A percentile compares a stretch with the other conserved stretches of the same genome.
Conservation (phyloP, 2,888 invertebrate genomes). For the Molorchus minor region DNA sequence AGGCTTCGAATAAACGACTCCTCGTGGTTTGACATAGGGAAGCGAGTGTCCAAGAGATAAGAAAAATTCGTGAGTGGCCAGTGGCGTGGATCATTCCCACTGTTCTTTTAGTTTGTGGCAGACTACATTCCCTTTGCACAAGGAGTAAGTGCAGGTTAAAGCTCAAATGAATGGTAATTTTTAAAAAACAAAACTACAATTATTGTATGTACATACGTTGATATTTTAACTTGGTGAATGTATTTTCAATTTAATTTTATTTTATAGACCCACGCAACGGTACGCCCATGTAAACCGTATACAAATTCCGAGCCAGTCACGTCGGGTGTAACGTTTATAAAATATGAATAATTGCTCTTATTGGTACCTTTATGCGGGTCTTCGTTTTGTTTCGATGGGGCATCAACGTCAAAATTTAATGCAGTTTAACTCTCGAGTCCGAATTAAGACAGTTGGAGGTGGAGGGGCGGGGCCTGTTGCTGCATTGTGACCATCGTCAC, state of each 20-base stretch:
- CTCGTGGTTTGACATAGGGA: conserved; percentile 9
- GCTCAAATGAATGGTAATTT: too few species aligned
- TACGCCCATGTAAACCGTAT: conserved; percentile 1
- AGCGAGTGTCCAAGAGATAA: conserved; percentile 8
- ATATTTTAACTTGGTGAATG: too few species aligned
- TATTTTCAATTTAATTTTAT: too few species aligned
- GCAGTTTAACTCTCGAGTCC: conserved; percentile 50
- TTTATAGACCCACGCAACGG: not conserved
- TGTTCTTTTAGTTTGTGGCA: too few species aligned
- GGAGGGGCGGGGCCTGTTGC: conserved; percentile 45
- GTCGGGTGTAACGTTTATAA: conserved; percentile 30
- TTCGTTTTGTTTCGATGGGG: conserved; percentile 44
- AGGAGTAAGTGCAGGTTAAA: too few species aligned
- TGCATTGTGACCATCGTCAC: conserved; percentile 46
- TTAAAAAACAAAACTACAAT: too few species aligned
- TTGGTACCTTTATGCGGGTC: conserved; percentile 37
- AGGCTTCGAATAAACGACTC: not conserved
- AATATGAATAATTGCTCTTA: conserved; percentile 39
- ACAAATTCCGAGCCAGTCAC: conserved; percentile 26
- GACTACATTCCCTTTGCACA: too few species aligned
- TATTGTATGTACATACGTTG: too few species aligned
- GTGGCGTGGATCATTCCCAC: not conserved
- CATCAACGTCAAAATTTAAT: conserved; percentile 51
- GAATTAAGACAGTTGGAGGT: conserved; percentile 51
- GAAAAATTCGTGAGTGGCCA: not conserved